A percentile compares a stretch with the other conserved stretches of the same genome.
phyloP scores from a whole-genome alignment of 2,888 invertebrate species.

The Diogma glabrata region DNA sequence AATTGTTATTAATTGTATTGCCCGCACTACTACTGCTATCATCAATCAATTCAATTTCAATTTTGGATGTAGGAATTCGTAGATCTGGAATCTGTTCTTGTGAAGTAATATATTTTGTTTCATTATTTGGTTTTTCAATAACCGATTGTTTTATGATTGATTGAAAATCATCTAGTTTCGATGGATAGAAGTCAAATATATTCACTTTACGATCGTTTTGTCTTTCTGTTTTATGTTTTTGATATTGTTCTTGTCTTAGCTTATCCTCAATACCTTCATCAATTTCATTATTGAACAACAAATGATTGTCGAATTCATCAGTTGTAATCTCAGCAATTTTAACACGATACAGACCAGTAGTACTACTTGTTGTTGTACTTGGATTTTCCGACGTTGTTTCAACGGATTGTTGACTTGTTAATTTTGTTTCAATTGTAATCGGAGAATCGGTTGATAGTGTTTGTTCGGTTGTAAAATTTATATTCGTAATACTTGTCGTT shows the following conservation, averaged over 20 bases:
- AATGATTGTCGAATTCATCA: constrained; percentile 22
- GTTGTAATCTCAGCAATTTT: constrained; percentile 29
- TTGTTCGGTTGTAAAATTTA: not conserved
- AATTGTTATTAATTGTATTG: constrained; percentile 8
- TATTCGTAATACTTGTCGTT: not conserved
- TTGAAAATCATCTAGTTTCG: constrained; percentile 31
- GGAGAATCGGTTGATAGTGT: constrained; percentile 7
- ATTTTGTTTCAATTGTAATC: constrained; percentile 11
- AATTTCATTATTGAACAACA: not conserved
- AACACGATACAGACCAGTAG: constrained; percentile 30
- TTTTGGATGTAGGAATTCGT: constrained; percentile 19
- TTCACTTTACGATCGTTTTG: constrained; percentile 26
- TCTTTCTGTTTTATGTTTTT: constrained; percentile 4
- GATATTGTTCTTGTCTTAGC: not conserved
- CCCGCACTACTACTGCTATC: constrained; percentile 7
- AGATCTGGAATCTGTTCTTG: constrained; percentile 16
- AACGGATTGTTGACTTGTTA: constrained; percentile 6
- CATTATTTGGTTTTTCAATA: constrained; percentile 15
- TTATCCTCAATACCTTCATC: constrained; percentile 3
- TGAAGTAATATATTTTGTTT: constrained; percentile 18
- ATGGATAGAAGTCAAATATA: constrained; percentile 32
- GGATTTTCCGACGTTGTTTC: constrained; percentile 10
- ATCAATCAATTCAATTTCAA: constrained; percentile 20
- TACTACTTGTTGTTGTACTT: constrained; percentile 14
- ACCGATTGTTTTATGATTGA: constrained; percentile 24